Base-by-base conservation (phyloP, 2,113 vertebrate genomes). In the Brienomyrus longianalis region DNA sequence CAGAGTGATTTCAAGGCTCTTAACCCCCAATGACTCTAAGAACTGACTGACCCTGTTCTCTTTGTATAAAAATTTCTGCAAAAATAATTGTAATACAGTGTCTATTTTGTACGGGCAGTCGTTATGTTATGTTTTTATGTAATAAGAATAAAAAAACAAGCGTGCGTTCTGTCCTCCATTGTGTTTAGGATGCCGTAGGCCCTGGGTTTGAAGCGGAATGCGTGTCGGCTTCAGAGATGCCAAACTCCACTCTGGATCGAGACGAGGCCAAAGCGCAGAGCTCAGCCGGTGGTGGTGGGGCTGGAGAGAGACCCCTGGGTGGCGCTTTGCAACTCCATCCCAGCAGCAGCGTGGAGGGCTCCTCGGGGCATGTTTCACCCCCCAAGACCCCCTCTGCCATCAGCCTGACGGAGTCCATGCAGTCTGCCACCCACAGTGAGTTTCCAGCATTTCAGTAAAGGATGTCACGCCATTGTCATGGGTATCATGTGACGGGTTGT, bases 331-430 rank as follows among this genome's bases (percentile, higher is more conserved):
- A 90, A 86, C 92, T 92, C 17, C 94, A 93, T 86, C 70, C 87
- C 3, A 90, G 84, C 89, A 50, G 87, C 90, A 92, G 90, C 43
- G 59, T 84, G 0, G 93, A 95, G 9, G 89, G 43, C 50, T 88
- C 91, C 59, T 90, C 89, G 1, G 94, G 94, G 50, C 87, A 92
- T 21, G 66, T 90, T 2, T 74, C 87, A 0, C 95, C 96, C 0
- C 94, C 96, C 0, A 96, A 97, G 90, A 96, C 95, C 0, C 94
- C 95, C 0, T 96, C 96, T 77, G 95, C 94, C 23, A 93, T 96
- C 90, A 97, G 96, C 90, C 94, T 97, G 92, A 92, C 96, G 3
- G 97, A 98, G 87, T 97, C 96, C 0, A 88, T 95, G 91, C 96
- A 95, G 31, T 96, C 96, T 1, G 91, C 93, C 77, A 92, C 94